phyloP scores from a whole-genome alignment of 2,888 invertebrate genomes.

The Odontocolon sp. region DNA sequence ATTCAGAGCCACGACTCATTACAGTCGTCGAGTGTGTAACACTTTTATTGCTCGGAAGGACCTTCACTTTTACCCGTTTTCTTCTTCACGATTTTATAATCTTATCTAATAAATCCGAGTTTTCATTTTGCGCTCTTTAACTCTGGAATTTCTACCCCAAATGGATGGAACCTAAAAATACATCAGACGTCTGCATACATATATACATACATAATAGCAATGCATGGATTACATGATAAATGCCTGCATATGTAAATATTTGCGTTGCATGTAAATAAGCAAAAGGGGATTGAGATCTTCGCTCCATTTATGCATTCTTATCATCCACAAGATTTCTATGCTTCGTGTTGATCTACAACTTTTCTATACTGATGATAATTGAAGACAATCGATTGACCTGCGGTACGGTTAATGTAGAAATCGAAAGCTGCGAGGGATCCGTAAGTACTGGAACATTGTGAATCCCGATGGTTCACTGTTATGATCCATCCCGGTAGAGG shows the following conservation, averaged over 20 bases:
- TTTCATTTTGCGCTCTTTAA: no score
- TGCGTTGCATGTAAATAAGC: no score
- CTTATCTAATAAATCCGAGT: no score
- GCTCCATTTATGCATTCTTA: no score
- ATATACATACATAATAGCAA: no score
- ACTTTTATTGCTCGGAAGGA: not conserved
- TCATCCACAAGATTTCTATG: not conserved
- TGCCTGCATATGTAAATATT: no score
- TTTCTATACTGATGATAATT: not conserved
- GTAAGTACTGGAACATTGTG: constrained; percentile 88
- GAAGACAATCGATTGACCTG: constrained; percentile 82
- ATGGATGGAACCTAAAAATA: no score
- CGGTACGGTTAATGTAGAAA: constrained; percentile 86
- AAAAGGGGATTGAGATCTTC: no score
- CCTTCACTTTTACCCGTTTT: not conserved
- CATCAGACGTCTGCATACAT: no score
- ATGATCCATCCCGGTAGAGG: constrained; percentile 87
- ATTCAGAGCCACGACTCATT: not conserved
- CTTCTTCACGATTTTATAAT: not conserved
- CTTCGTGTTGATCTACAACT: not conserved
- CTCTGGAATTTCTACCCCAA: no score
- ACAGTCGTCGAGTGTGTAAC: not conserved
- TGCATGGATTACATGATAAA: no score
- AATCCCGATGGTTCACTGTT: constrained; percentile 87
- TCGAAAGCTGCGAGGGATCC: constrained; percentile 91